Evolutionary conservation across 2,113 vertebrate species (phyloP).

Genomic region (Lampris incognitus): DNA sequence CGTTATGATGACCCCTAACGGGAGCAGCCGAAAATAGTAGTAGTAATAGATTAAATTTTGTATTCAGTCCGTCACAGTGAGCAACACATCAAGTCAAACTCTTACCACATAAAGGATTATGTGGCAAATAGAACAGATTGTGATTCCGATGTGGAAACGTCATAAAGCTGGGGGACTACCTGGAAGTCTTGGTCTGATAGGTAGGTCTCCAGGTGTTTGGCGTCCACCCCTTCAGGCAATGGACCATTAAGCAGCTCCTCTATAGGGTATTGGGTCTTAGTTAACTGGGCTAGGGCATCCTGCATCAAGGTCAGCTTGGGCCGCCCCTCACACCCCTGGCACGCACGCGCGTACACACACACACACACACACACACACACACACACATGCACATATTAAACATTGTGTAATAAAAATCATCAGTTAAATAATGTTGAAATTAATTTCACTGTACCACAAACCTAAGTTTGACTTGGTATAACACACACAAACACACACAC

Average conservation of each 20-base stretch:
- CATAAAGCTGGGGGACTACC: conserved; percentile 52
- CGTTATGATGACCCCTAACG: no score
- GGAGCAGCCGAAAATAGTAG: no score
- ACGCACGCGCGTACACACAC: conserved; percentile 1
- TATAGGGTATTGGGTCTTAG: conserved; percentile 72
- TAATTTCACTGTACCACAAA: no score
- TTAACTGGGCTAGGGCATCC: conserved; percentile 81
- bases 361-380: neutral
- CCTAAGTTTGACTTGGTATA: no score
- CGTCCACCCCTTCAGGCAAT: conserved; percentile 80
- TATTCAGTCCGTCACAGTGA: no score
- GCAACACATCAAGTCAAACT: no score
- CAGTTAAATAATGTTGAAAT: no score
- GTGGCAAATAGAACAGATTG: no score
- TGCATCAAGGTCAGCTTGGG: conserved; percentile 83
- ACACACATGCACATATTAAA: neutral
- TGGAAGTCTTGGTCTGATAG: conserved; percentile 82
- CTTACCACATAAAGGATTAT: no score
- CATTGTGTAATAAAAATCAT: neutral
- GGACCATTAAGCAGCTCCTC: conserved; percentile 78
- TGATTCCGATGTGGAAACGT: no score
- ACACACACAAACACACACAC: neutral
- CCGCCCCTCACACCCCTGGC: conserved; percentile 49
- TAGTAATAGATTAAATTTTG: no score
- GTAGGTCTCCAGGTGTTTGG: conserved; percentile 78